Evolutionary conservation across 2,797 vertebrate species (phyloP), one percentile per base, ranked within the genome.

Genomic region (Microhierax caerulescens): DNA sequence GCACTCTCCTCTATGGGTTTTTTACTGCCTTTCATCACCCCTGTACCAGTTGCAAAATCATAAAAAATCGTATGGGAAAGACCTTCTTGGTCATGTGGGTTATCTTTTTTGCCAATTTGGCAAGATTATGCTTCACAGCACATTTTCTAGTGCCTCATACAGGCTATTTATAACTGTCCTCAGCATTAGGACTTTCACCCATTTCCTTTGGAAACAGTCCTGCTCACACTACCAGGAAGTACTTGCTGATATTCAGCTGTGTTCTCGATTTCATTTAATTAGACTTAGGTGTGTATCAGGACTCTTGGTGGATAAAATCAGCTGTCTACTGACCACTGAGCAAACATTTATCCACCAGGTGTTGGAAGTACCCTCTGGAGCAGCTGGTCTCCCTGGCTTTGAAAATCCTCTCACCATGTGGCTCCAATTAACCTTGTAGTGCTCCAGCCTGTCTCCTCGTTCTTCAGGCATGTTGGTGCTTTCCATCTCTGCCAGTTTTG

Each of bases 151-250:
- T 74, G 60, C 67, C 37, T 95, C 28, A 5, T n/a, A 34, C 5
- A 82, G 48, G 57, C 72, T 95, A 89, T 95, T 94, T 93, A 80
- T 96, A 95, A 83, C 41, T 54, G 56, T 85, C 81, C 78, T 87
- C 85, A 36, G 48, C 56, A 10, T 87, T 41, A 94, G 61, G 85
- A 81, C 24, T 92, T 89, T 27, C 74, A 75, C 48, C 27, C 24
- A 14, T 89, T 96, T 93, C 48, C 85, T 89, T 57, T 93, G 63
- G 88, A 90, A 88, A 70, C 6, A 20, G 20, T 65, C 34, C 48
- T 61, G 32, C 68, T 93, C 48, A n/a, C 10, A 6, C 43, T 57
- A 32, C 7, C 0, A 0, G 53, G 60, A 91, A 68, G 73, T 67
- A 76, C 63, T 86, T 73, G 59, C 76, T 68, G 70, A 32, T 57